Percentiles rank a stretch among this genome's conserved stretches.
phyloP scores from a whole-genome alignment of 2,888 invertebrate genomes.

The Dysmachus trigonus region DNA sequence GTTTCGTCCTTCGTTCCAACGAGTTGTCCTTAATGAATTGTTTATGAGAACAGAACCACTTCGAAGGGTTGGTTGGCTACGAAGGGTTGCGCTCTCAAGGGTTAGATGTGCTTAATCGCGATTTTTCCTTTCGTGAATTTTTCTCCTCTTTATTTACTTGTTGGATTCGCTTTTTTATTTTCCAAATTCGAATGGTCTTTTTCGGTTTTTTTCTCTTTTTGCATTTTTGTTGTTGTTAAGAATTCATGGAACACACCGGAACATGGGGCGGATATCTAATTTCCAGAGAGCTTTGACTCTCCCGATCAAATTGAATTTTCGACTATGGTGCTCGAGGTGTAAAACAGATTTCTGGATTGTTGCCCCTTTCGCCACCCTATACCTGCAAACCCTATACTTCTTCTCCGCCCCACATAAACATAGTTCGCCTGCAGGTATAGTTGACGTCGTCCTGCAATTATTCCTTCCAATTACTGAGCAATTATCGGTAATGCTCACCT shows the following conservation, averaged over 20 bases:
- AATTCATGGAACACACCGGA: constrained; percentile 2
- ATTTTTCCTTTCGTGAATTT: constrained; percentile 12
- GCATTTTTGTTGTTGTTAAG: not conserved
- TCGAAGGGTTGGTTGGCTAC: constrained; percentile 41
- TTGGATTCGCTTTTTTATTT: constrained; percentile 27
- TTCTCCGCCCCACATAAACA: not conserved
- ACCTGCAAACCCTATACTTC: not conserved
- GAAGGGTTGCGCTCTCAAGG: constrained; percentile 39
- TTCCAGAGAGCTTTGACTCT: not conserved
- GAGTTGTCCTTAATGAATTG: constrained; percentile 46
- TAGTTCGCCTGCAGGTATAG: not conserved
- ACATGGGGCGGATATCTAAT: not conserved
- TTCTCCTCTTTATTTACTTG: constrained; percentile 21
- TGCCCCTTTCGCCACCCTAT: not conserved
- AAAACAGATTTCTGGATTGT: not conserved
- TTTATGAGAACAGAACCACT: constrained; percentile 45
- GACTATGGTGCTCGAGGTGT: not conserved
- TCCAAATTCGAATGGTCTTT: not conserved
- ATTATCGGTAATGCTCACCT: not conserved
- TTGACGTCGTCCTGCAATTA: not conserved
- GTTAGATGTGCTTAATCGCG: constrained; percentile 45
- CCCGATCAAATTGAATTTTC: not conserved
- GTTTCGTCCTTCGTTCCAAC: constrained; percentile 31
- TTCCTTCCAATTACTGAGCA: not conserved
- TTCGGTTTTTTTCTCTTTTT: not conserved